These are phyloP conservation scores for Leptinotarsa lineolata DNA, from an alignment of 1,140 invertebrate genomes.

Conservation along the genomic window DNA sequence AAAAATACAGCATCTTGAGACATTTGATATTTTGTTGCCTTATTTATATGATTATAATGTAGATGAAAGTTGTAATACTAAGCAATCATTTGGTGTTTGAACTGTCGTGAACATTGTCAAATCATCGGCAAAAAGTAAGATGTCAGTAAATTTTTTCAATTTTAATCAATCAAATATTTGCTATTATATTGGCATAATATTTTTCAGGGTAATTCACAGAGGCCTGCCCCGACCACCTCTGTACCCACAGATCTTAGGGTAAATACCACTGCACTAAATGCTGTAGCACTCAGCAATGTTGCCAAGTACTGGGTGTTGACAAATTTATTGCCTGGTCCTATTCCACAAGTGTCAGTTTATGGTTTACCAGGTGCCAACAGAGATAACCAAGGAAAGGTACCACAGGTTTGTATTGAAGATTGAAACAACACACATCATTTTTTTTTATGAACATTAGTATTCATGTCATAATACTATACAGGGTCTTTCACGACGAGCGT, in stretches of 20 bases:
- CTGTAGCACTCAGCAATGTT: conserved; percentile 64
- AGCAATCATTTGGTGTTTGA: no score
- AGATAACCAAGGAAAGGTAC: conserved; percentile 63
- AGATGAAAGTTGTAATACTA: no score
- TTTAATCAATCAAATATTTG: no score
- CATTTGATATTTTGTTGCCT: no score
- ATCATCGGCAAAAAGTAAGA: no score
- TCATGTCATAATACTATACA: no score
- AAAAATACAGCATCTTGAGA: no score
- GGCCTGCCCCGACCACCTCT: conserved; percentile 55
- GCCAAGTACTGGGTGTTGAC: conserved; percentile 71
- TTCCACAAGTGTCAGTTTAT: conserved; percentile 68
- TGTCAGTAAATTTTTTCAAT: no score
- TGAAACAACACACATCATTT: background rate
- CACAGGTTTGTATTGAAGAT: conserved; percentile 56
- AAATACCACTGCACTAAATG: conserved; percentile 64
- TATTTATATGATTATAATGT: no score
- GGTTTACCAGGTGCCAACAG: conserved; percentile 61
- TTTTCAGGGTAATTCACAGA: conserved; percentile 43
- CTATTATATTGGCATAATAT: background rate
- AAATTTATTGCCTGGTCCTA: conserved; percentile 66
- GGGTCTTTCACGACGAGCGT: no score
- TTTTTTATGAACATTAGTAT: no score
- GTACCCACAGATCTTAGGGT: conserved; percentile 64
- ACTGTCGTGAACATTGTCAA: no score